Percentiles rank a stretch among this genome's conserved stretches.
Evolutionary conservation across 64 coral and sea anemone genomes (phyloP).

Genomic region (Pocillopora verrucosa): DNA sequence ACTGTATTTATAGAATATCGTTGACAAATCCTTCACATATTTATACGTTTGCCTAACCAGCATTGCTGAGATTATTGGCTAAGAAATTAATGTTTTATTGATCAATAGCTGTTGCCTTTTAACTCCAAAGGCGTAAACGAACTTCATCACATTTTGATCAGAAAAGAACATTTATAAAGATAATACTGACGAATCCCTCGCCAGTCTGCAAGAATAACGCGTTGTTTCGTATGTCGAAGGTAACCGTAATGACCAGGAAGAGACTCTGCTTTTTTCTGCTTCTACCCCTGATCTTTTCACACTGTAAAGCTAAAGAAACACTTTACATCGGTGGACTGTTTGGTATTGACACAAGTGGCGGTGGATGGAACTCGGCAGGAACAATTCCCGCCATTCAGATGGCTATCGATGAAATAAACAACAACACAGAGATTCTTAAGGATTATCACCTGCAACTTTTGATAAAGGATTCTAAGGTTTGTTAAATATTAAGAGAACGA

Average conservation of each 20-base stretch:
- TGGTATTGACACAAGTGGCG: conserved; percentile 59
- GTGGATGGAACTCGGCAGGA: conserved; percentile 76
- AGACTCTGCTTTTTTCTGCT: background rate
- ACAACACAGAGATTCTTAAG: conserved; percentile 41
- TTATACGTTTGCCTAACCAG: too few relatives aligned
- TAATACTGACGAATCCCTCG: too few relatives aligned
- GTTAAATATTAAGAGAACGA: background rate
- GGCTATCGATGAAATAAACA: conserved; percentile 85
- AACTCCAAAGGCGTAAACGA: background rate
- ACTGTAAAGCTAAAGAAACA: conserved; percentile 20
- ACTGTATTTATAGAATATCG: too few relatives aligned
- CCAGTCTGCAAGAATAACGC: background rate
- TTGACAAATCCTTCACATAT: too few relatives aligned
- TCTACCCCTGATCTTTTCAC: background rate
- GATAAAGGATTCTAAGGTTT: conserved; percentile 76
- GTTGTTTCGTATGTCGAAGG: background rate
- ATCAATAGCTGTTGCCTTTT: background rate
- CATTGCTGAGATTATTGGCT: too few relatives aligned
- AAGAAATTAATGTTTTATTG: background rate
- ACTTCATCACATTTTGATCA: background rate
- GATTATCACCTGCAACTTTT: conserved; percentile 63
- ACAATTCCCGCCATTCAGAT: conserved; percentile 73
- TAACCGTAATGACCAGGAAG: background rate
- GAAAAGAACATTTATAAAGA: background rate
- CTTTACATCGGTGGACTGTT: conserved; percentile 66